Percentiles rank a stretch among this genome's conserved stretches.
Conservation (phyloP, 1,140 invertebrate species). For the Procambarus clarkii region DNA sequence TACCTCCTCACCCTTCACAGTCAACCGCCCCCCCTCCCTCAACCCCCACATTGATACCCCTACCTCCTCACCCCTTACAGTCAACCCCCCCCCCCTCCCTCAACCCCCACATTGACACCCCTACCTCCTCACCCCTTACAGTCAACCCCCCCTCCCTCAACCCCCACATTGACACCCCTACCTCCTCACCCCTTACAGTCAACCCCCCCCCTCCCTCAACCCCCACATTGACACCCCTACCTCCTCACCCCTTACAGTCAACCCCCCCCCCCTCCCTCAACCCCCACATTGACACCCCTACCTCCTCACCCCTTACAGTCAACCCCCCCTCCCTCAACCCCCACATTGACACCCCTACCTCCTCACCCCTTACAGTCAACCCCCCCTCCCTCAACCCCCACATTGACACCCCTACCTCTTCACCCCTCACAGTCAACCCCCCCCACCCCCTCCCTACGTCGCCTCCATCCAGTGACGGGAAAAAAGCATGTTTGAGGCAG, state of each 20-base stretch:
- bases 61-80: not conserved
- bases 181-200: not conserved
- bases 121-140: not conserved
- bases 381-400: not conserved
- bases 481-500: too few relatives aligned
- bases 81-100: not conserved
- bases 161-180: not conserved
- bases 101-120: not conserved
- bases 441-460: not conserved
- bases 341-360: not conserved
- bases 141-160: not conserved
- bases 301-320: not conserved
- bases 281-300: not conserved
- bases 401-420: not conserved
- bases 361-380: not conserved
- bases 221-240: not conserved
- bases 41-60: not conserved
- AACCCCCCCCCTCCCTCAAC: not conserved
- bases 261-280: not conserved
- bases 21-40: not conserved
- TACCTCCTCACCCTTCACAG: not conserved
- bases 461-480: too few relatives aligned
- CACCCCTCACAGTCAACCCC: not conserved
- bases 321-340: not conserved
- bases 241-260: not conserved